These are phyloP conservation scores for Drosophila baimaii DNA, from an alignment of 1,140 invertebrate genomes.

Conservation along the genomic window DNA sequence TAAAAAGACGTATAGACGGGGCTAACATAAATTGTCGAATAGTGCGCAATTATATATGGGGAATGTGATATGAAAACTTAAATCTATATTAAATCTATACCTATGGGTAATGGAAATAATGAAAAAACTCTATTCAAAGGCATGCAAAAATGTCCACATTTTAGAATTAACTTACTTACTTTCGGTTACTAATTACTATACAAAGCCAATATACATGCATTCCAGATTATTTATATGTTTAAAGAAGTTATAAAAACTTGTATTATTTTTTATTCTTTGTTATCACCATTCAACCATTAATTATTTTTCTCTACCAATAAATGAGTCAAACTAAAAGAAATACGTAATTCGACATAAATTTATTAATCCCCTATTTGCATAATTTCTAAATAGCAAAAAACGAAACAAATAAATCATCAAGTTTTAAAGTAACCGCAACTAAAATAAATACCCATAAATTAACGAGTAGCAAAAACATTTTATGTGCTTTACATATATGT, in stretches of 20 bases:
- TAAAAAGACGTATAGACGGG: too few relatives aligned
- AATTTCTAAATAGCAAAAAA: constrained; percentile 1
- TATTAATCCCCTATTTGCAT: constrained; percentile 6
- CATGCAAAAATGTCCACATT: too few relatives aligned
- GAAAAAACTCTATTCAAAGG: too few relatives aligned
- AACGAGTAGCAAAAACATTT: constrained; percentile 15
- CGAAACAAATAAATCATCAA: constrained; percentile 2
- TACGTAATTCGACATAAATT: not conserved
- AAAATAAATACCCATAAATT: constrained; percentile 20
- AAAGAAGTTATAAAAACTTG: too few relatives aligned
- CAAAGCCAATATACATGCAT: not conserved
- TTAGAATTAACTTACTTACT: too few relatives aligned
- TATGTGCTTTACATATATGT: not conserved
- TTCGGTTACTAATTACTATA: not conserved
- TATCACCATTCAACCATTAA: not conserved
- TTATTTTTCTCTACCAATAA: not conserved
- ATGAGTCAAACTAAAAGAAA: not conserved
- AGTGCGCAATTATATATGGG: too few relatives aligned
- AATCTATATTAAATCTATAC: too few relatives aligned
- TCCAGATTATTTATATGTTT: not conserved
- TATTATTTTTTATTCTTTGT: not conserved
- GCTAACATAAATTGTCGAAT: too few relatives aligned
- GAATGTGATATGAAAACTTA: too few relatives aligned
- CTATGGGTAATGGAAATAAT: too few relatives aligned
- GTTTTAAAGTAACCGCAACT: constrained; percentile 9